Base-by-base conservation (phyloP, 2,797 vertebrate genomes). In the Lepidocolaptes lacrymiger region DNA sequence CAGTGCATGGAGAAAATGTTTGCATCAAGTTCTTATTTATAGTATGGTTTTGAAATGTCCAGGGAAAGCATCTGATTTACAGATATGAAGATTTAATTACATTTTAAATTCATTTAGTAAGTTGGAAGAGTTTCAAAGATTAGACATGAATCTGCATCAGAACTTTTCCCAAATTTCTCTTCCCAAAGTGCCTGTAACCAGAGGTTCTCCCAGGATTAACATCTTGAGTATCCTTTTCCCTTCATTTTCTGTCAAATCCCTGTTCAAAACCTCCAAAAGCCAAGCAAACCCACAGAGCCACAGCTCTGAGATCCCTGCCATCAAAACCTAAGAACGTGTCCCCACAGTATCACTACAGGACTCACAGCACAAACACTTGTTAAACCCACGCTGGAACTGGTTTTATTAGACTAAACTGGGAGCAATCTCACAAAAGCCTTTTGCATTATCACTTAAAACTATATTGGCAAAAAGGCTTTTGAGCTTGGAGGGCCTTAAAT, bases 371-470 rank as follows among this genome's bases (percentile, higher is more conserved):
- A 74, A 82, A 43, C 69, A 44, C 79, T 84, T 61, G 51, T 67
- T 81, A 75, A 93, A 86, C 48, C 77, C 88, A 56, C 92, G 59
- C 10, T 0, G 24, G 73, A 86, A 66, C 59, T 13, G 59, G 48
- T n/a, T 95, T 96, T 73, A 93, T 90, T 55, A 48, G 58, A 93
- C 80, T 61, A 94, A 93, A 93, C 67, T 73, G 55, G 41, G 20
- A 95, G 30, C 77, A 86, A 91, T 88, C 63, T 91, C 82, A 67
- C 55, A 75, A 92, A 92, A 94, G 73, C 73, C 69, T 84, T 84
- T 49, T 43, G 51, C 36, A 71, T 91, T 96, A 93, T 43, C 63
- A 69, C 88, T 88, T 93, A 88, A 94, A 92, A 71, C 41, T 89
- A 67, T n/a, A 76, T 39, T 81, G 76, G 69, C 82, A 91, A 93